Conservation (phyloP, 2,797 vertebrate genomes). For the Danio tinwini region DNA sequence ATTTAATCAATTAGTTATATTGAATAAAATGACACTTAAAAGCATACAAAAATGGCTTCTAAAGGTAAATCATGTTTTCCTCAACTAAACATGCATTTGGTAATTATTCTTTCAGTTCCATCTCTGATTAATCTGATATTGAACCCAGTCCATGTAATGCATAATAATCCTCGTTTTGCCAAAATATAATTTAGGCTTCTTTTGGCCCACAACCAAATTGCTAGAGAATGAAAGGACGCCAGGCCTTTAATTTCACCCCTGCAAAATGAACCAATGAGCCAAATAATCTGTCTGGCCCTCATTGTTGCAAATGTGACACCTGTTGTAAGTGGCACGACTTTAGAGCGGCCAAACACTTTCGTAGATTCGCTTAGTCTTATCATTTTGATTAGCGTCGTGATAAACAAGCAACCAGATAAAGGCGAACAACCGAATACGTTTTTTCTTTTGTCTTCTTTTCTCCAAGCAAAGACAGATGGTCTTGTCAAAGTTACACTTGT, state of each 20-base stretch:
- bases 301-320: constrained; percentile 60
- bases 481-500: constrained; percentile 22
- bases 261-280: constrained; percentile 63
- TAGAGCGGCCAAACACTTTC: constrained; percentile 37
- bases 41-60: not conserved
- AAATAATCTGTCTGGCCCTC: constrained; percentile 59
- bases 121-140: constrained; percentile 53
- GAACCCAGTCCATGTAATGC: constrained; percentile 53
- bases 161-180: constrained; percentile 50
- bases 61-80: not conserved
- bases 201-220: constrained; percentile 55
- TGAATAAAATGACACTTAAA: too few relatives aligned
- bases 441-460: not conserved
- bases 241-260: constrained; percentile 57
- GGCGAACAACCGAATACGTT: not conserved
- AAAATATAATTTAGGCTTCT: constrained; percentile 56
- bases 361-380: constrained; percentile 27
- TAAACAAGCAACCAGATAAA: constrained; percentile 31
- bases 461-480: constrained; percentile 33
- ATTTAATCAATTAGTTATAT: not conserved
- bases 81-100: constrained; percentile 25
- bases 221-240: constrained; percentile 56
- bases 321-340: constrained; percentile 57
- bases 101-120: constrained; percentile 32
- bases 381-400: constrained; percentile 36